These are phyloP conservation scores for Globodera ellingtonae DNA, from an alignment of 1,140 invertebrate genomes.

Conservation along the genomic window DNA sequence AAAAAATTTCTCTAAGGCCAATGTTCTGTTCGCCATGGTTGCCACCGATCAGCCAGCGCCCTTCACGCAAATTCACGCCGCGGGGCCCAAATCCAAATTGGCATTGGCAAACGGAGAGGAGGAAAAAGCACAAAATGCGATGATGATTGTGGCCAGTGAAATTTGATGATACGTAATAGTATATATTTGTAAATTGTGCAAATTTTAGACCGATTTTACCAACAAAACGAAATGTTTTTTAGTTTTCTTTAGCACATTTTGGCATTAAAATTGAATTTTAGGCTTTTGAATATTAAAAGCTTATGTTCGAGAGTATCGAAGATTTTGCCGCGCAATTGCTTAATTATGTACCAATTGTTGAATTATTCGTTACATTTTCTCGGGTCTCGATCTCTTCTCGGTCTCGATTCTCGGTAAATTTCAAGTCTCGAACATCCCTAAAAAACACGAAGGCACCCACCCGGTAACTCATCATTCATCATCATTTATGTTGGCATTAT, in stretches of 20 bases:
- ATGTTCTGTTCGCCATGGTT: conserved; percentile 39
- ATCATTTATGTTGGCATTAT: too few relatives aligned
- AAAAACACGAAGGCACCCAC: too few relatives aligned
- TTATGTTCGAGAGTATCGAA: too few relatives aligned
- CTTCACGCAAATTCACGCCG: conserved; percentile 34
- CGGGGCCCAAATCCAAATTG: not conserved
- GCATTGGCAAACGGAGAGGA: not conserved
- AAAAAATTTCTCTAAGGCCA: conserved; percentile 26
- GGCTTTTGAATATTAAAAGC: too few relatives aligned
- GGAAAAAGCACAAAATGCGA: not conserved
- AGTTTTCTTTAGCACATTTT: not conserved
- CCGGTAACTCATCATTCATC: too few relatives aligned
- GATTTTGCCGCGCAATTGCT: too few relatives aligned
- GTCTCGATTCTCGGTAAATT: too few relatives aligned
- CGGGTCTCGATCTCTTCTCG: too few relatives aligned
- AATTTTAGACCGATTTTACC: not conserved
- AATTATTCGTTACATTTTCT: too few relatives aligned
- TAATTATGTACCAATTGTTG: too few relatives aligned
- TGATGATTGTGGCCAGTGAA: not conserved
- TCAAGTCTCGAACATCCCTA: too few relatives aligned
- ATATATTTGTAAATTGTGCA: not conserved
- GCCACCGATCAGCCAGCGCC: conserved; percentile 40
- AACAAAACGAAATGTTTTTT: not conserved
- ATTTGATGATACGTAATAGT: not conserved
- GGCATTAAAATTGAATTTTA: not conserved